Conservation (phyloP, 1,140 invertebrate genomes). For the Cheumatopsyche charites region DNA sequence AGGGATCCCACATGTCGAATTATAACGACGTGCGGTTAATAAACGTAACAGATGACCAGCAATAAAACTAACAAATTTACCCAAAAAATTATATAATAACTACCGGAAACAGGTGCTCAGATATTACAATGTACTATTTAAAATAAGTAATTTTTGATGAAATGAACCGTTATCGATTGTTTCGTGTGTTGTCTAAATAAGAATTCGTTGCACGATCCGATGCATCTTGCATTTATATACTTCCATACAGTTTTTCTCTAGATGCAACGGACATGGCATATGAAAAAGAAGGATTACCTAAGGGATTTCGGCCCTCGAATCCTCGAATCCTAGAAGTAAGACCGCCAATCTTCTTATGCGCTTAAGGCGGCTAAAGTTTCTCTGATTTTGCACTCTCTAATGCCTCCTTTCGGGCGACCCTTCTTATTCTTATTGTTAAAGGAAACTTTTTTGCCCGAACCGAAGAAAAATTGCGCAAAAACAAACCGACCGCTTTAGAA, state of each 20-base stretch:
- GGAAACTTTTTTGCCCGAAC: conserved; percentile 24
- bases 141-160: too few relatives aligned
- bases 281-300: conserved; percentile 47
- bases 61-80: too few relatives aligned
- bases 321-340: conserved; percentile 39
- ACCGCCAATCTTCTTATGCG: conserved; percentile 48
- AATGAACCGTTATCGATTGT: too few relatives aligned
- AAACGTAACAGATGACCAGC: too few relatives aligned
- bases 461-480: conserved; percentile 25
- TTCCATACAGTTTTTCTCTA: background rate
- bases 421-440: conserved; percentile 18
- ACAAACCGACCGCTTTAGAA: conserved; percentile 24
- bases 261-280: conserved; percentile 34
- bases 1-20: too few relatives aligned
- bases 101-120: too few relatives aligned
- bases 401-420: conserved; percentile 22
- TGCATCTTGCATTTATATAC: too few relatives aligned
- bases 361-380: conserved; percentile 47
- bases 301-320: conserved; percentile 42
- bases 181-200: too few relatives aligned
- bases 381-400: conserved; percentile 47
- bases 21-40: too few relatives aligned
- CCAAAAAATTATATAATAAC: too few relatives aligned
- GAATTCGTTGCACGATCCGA: too few relatives aligned
- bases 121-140: too few relatives aligned